Percentiles rank a stretch among this genome's conserved stretches.
Evolutionary conservation across 2,797 vertebrate species (phyloP).

Genomic region (Sarcophilus harrisii): DNA sequence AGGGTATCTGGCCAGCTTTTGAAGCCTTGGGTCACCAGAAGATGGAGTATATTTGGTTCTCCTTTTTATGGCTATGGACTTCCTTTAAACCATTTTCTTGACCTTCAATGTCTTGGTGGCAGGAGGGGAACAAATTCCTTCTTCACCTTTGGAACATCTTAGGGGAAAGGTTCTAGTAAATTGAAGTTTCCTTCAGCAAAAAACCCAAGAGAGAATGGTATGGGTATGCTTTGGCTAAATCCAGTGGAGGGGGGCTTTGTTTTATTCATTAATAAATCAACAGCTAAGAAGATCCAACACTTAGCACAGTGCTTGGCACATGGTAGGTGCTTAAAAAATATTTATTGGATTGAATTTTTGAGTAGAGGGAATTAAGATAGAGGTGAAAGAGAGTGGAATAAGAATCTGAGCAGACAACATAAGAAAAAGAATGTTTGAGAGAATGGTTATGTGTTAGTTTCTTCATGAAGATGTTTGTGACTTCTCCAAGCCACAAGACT

Average conservation of each 20-base stretch:
- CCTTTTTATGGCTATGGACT: background rate
- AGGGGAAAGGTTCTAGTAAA: background rate
- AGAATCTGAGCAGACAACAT: slow-evolving; percentile 38
- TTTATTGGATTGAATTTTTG: slow-evolving; percentile 60
- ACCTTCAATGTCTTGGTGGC: background rate
- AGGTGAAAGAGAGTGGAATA: slow-evolving; percentile 53
- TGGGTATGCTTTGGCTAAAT: background rate
- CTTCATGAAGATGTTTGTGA: slow-evolving; percentile 20
- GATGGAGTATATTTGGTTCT: background rate
- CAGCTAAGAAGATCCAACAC: slow-evolving; percentile 54
- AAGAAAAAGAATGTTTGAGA: background rate
- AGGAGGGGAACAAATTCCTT: background rate
- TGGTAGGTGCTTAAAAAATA: slow-evolving; percentile 17
- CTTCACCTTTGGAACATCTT: background rate
- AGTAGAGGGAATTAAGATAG: slow-evolving; percentile 44
- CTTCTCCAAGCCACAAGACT: background rate
- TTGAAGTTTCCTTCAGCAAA: background rate
- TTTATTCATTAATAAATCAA: slow-evolving; percentile 69
- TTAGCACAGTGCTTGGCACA: background rate
- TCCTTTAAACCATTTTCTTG: background rate
- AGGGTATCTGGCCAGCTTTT: background rate
- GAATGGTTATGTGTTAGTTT: background rate
- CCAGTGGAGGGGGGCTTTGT: background rate
- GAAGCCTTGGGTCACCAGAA: background rate
- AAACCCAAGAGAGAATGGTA: background rate